Evolutionary conservation across 2,113 vertebrate genomes (phyloP), one percentile per base, ranked within the genome.

Genomic region (Nothoprocta perdicaria): DNA sequence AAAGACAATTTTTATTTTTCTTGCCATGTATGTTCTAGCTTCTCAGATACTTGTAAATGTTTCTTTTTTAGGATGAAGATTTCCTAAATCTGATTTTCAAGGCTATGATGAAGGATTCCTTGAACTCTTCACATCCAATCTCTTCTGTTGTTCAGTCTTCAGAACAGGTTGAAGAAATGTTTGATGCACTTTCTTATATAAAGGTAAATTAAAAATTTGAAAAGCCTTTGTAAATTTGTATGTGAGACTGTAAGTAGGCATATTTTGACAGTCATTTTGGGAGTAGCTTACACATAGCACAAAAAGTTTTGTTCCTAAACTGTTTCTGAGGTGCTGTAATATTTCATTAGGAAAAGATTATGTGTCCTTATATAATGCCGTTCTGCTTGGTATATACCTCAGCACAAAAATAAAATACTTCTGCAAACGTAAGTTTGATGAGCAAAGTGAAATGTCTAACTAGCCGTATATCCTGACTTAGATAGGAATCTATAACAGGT

Each of bases 161-260:
- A 52, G 98, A 98, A 73, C 98, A 99, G 96, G 98, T 99, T 86
- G 98, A 98, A 80, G 98, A 99, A 97, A 99, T 99, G 98, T 99
- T 99, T 97, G 99, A 99, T 97, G 97, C 97, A 1, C 97, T 99
- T 93, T 99, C 99, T 41, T 99, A 99, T 89, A 97, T 98, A 92
- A 99, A 99, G 99, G 99, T 99, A 97, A 90, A 40, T 90, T 80
- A 38, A 55, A 62, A 88, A 29, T 16, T 80, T 65, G 12, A 21
- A 12, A 78, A 84, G 6, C 43, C 80, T 18, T 67, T 74, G 61
- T 58, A 84, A 94, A 43, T 19, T n/a, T 6, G 10, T 31, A 43
- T 40, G 23, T 71, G 31, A 14, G 41, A 65, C 88, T 19, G 52
- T 26, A 40, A 41, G 8, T 50, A 61, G 73, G 35, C 31, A 61